A percentile compares a stretch with the other conserved stretches of the same genome.
These are phyloP conservation scores for Sialis fuliginosa DNA, from an alignment of 2,888 invertebrate species.

Conservation along the genomic window DNA sequence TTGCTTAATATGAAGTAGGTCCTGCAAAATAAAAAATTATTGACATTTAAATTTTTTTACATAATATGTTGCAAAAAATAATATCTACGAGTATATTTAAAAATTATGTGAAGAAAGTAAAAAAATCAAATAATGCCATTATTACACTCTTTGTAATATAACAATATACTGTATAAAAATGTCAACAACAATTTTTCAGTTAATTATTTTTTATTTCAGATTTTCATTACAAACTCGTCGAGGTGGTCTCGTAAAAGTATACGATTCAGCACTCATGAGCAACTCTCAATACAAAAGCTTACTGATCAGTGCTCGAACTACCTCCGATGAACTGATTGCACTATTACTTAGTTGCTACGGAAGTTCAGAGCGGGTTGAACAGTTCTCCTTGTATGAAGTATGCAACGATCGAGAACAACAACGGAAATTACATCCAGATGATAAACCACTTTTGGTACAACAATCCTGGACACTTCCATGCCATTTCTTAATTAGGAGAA, in stretches of 20 bases:
- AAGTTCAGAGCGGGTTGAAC: conserved; percentile 65
- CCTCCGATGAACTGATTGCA: conserved; percentile 72
- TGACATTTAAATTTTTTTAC: too few relatives aligned
- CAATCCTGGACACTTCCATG: conserved; percentile 52
- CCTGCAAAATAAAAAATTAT: too few relatives aligned
- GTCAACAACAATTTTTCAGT: too few relatives aligned
- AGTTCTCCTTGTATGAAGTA: conserved; percentile 78
- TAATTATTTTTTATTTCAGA: conserved; percentile 27
- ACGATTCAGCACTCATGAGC: conserved; percentile 79
- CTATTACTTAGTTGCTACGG: conserved; percentile 72
- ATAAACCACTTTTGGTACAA: conserved; percentile 67
- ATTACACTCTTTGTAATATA: too few relatives aligned
- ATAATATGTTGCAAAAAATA: too few relatives aligned
- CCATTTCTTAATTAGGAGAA: conserved; percentile 67
- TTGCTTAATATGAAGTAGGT: too few relatives aligned
- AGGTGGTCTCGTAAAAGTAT: conserved; percentile 82
- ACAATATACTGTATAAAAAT: too few relatives aligned
- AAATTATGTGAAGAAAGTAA: too few relatives aligned
- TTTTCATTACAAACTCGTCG: conserved; percentile 77
- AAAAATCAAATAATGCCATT: too few relatives aligned
- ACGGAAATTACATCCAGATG: conserved; percentile 73
- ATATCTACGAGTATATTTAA: too few relatives aligned
- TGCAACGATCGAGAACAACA: conserved; percentile 63
- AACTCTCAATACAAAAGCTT: conserved; percentile 87
- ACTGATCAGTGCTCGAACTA: conserved; percentile 75